Evolutionary conservation across 2,797 vertebrate species (phyloP).

Genomic region (Gambusia yucatana): DNA sequence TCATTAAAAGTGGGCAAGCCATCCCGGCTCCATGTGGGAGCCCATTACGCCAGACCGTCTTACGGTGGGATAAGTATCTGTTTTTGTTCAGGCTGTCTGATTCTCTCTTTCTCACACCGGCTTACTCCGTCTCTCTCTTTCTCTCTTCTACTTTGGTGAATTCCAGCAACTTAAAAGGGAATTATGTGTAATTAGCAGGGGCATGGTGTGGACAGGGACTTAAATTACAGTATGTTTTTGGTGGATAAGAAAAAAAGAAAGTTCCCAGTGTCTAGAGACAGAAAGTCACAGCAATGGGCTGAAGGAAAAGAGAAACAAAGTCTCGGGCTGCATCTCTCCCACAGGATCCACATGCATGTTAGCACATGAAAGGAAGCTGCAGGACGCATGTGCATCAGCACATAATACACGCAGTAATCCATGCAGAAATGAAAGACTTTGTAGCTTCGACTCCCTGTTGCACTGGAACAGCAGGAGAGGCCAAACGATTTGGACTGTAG

Average conservation of each 20-base stretch:
- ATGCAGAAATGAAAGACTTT: background rate
- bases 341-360: conserved; percentile 37
- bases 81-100: conserved; percentile 22
- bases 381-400: conserved; percentile 28
- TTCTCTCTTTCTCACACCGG: conserved; percentile 6
- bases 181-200: conserved; percentile 46
- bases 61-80: conserved; percentile 32
- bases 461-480: background rate
- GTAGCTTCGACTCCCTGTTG: background rate
- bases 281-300: background rate
- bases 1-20: conserved; percentile 64
- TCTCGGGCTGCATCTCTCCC: conserved; percentile 23
- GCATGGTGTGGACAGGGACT: conserved; percentile 2
- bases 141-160: conserved; percentile 1
- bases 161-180: conserved; percentile 25
- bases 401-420: conserved; percentile 8
- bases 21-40: conserved; percentile 35
- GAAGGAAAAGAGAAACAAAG: background rate
- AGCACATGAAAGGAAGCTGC: conserved; percentile 44
- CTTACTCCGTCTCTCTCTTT: background rate
- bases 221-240: conserved; percentile 19
- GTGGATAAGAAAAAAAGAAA: conserved; percentile 16
- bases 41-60: conserved; percentile 42
- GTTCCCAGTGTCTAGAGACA: conserved; percentile 1
- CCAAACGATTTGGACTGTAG: no score